A percentile compares a stretch with the other conserved stretches of the same genome.
Evolutionary conservation across 1,140 invertebrate species (phyloP).

Genomic region (Aphidius ervi): DNA sequence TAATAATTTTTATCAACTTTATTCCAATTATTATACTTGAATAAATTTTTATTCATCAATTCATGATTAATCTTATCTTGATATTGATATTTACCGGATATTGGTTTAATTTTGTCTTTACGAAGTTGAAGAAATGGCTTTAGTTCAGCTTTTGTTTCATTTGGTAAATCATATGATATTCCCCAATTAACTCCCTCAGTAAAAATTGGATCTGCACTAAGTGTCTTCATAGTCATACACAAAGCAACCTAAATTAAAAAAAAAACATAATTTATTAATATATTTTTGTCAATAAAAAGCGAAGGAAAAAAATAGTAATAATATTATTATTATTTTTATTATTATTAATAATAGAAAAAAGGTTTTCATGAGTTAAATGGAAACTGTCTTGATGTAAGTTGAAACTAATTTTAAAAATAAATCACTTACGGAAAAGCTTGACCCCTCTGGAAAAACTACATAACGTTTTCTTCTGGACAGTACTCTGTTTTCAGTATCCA

Average conservation of each 20-base stretch:
- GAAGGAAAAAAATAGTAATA: too few species aligned
- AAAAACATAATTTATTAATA: too few species aligned
- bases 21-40: conserved; percentile 29
- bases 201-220: conserved; percentile 56
- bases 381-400: too few species aligned
- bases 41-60: conserved; percentile 18
- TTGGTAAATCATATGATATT: conserved; percentile 69
- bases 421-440: conserved; percentile 66
- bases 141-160: conserved; percentile 60
- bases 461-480: conserved; percentile 66
- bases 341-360: too few species aligned
- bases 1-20: conserved; percentile 24
- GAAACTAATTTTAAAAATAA: neutral
- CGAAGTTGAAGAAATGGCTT: conserved; percentile 45
- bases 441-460: conserved; percentile 73
- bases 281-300: too few species aligned
- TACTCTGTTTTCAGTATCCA: conserved; percentile 18
- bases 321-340: too few species aligned
- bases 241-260: conserved; percentile 51
- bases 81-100: conserved; percentile 20
- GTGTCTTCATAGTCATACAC: conserved; percentile 59
- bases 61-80: conserved; percentile 34
- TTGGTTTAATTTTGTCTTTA: conserved; percentile 32
- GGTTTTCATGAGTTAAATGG: too few species aligned
- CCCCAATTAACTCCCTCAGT: conserved; percentile 71